phyloP scores from a whole-genome alignment of 2,113 vertebrate genomes.

The Pollachius pollachius region DNA sequence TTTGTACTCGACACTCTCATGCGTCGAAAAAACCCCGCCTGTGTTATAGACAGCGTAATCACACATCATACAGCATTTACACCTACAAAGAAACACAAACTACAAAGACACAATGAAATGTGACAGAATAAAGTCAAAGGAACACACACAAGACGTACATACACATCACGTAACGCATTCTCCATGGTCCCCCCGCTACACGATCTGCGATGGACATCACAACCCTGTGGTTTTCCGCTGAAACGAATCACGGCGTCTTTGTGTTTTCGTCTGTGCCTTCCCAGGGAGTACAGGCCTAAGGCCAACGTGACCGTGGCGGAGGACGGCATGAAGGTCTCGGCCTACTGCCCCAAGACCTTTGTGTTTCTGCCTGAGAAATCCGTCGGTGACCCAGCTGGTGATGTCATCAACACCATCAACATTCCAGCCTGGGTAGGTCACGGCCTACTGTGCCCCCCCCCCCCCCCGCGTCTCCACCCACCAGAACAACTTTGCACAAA shows the following conservation, averaged over 20 bases:
- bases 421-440: constrained; percentile 90
- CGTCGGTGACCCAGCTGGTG: constrained; percentile 81
- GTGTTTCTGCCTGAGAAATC: constrained; percentile 84
- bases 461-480: neutral
- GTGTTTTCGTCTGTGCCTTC: no score
- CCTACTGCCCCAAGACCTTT: constrained; percentile 84
- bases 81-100: no score
- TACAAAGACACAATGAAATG: no score
- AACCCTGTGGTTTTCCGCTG: neutral
- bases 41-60: no score
- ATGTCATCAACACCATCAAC: constrained; percentile 86
- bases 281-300: constrained; percentile 86
- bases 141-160: no score
- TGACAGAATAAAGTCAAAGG: no score
- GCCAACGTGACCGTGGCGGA: constrained; percentile 84
- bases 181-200: no score
- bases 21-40: no score
- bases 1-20: neutral
- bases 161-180: no score
- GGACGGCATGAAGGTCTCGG: constrained; percentile 82
- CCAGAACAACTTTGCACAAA: neutral
- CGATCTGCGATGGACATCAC: no score
- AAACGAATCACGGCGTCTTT: neutral
- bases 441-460: neutral
- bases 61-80: no score